Conservation (phyloP, 2,113 vertebrate species). For the Macaca mulatta region DNA sequence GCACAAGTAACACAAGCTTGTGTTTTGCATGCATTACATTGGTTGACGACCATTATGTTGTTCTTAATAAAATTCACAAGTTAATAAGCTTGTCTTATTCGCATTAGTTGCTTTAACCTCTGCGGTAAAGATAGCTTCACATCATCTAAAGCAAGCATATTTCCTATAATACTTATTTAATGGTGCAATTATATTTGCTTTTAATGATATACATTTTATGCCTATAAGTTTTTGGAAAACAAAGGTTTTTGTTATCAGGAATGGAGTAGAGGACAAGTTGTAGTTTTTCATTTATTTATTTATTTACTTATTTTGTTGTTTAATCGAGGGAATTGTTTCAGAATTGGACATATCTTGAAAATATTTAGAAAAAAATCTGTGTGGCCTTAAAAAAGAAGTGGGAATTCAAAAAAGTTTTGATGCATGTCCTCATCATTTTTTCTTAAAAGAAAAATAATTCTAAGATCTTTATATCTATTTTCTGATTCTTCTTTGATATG, state of each 20-base stretch:
- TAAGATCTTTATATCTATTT: background rate
- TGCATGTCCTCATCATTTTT: background rate
- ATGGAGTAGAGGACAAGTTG: background rate
- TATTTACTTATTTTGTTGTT: background rate
- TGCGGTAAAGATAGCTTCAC: background rate
- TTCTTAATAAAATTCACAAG: background rate
- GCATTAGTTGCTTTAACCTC: background rate
- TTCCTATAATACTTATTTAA: background rate
- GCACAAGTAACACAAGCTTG: background rate
- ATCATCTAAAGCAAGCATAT: background rate
- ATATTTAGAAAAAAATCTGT: background rate
- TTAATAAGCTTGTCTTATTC: background rate
- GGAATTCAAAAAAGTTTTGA: background rate
- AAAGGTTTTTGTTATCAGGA: background rate
- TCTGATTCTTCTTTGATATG: background rate
- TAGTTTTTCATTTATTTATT: background rate
- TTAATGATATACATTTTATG: slow-evolving; percentile 8
- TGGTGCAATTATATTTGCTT: background rate
- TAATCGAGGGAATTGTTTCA: background rate
- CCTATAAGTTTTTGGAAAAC: background rate
- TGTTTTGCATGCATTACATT: background rate
- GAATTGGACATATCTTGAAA: background rate
- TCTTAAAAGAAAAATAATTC: background rate
- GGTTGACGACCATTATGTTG: background rate
- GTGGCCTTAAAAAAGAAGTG: background rate